phyloP scores from a whole-genome alignment of 1,140 invertebrate species.

The Caligus rogercresseyi region DNA sequence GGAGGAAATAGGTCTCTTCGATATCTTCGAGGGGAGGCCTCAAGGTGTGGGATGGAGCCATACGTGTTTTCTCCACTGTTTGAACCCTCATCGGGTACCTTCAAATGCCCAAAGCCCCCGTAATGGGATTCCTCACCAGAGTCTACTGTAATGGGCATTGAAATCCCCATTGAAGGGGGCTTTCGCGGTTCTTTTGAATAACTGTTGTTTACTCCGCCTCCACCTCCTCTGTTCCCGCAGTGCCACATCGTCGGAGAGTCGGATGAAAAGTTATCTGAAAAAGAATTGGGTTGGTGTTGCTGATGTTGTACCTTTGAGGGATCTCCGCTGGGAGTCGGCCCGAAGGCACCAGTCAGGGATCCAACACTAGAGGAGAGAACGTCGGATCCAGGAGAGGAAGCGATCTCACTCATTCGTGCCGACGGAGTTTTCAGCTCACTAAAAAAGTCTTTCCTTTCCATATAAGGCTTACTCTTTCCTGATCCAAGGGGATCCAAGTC shows the following conservation, averaged over 20 bases:
- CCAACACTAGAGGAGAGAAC: not conserved
- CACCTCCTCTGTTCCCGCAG: not conserved
- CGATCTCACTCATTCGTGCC: not conserved
- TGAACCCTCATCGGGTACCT: not conserved
- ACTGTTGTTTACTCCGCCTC: too few relatives aligned
- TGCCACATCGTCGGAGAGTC: not conserved
- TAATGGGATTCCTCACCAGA: not conserved
- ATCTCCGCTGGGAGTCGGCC: not conserved
- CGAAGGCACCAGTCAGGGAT: not conserved
- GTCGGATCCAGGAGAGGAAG: not conserved
- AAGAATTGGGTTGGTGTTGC: not conserved
- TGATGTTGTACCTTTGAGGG: not conserved
- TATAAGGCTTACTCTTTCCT: constrained; percentile 66
- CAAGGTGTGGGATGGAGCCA: constrained; percentile 17
- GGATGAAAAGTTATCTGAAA: not conserved
- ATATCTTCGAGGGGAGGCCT: constrained; percentile 17
- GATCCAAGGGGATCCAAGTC: constrained; percentile 78
- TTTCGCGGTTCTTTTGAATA: not conserved
- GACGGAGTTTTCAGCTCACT: not conserved
- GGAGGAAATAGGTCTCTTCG: not conserved
- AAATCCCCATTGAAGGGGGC: not conserved
- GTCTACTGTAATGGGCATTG: not conserved
- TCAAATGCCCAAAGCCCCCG: not conserved
- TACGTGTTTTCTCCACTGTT: constrained; percentile 1
- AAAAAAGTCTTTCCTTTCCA: constrained; percentile 87